phyloP scores from a whole-genome alignment of 1,140 invertebrate genomes.

The Drosophila pectinifera region DNA sequence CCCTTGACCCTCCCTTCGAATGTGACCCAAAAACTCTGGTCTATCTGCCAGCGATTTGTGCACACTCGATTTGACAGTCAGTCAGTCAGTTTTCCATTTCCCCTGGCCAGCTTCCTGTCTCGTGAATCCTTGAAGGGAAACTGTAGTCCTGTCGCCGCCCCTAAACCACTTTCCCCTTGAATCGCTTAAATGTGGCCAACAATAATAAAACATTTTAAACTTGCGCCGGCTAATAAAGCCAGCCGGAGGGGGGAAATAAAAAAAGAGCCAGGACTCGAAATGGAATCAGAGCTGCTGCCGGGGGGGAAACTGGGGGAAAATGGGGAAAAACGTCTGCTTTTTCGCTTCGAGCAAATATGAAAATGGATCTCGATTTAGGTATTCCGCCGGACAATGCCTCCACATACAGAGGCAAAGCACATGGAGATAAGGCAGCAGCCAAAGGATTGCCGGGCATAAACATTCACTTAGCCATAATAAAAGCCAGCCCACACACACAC shows the following conservation, averaged over 20 bases:
- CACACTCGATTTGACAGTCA: conserved; percentile 66
- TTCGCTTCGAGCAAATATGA: conserved; percentile 55
- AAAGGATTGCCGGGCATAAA: conserved; percentile 63
- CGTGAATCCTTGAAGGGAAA: too few relatives aligned
- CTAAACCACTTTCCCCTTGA: conserved; percentile 23
- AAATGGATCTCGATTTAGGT: conserved; percentile 52
- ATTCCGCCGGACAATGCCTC: conserved; percentile 43
- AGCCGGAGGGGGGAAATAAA: not conserved
- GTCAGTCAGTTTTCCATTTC: conserved; percentile 28
- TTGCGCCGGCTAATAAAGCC: conserved; percentile 57
- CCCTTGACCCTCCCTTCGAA: too few relatives aligned
- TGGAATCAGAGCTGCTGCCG: conserved; percentile 61
- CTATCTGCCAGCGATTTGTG: conserved; percentile 66
- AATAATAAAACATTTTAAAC: conserved; percentile 64
- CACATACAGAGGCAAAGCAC: too few relatives aligned
- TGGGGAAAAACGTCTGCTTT: conserved; percentile 46
- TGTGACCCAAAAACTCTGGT: conserved; percentile 36
- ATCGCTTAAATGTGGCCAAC: conserved; percentile 65
- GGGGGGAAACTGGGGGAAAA: conserved; percentile 37
- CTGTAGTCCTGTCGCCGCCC: conserved; percentile 27
- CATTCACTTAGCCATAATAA: conserved; percentile 76
- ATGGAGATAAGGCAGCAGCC: conserved; percentile 27
- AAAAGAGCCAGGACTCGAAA: conserved; percentile 57
- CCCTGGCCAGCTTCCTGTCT: not conserved
- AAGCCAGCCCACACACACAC: conserved; percentile 38